phyloP scores from a whole-genome alignment of 2,113 vertebrate genomes.

The Athene noctua region DNA sequence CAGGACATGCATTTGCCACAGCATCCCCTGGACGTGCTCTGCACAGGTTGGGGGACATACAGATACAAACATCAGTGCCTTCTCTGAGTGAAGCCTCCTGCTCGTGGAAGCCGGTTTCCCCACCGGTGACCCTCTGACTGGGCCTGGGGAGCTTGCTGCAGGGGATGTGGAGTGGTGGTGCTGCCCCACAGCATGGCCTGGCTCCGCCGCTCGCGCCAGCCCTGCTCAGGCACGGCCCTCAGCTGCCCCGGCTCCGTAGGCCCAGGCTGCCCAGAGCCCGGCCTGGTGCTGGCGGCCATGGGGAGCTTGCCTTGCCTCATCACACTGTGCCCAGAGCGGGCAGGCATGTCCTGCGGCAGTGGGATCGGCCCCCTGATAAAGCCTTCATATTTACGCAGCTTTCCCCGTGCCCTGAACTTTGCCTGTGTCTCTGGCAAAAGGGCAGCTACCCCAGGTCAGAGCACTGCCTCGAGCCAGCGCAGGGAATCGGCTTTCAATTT shows the following conservation, averaged over 20 bases:
- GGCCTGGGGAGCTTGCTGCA: not conserved
- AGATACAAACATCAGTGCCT: not conserved
- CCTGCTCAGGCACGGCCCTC: not conserved
- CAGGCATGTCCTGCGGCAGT: not conserved
- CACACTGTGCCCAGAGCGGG: not conserved
- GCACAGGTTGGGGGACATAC: too few relatives aligned
- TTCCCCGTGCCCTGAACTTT: conserved; percentile 49
- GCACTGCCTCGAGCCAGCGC: conserved; percentile 69
- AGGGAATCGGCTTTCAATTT: conserved; percentile 71
- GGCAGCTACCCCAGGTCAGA: conserved; percentile 75
- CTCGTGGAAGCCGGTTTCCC: not conserved
- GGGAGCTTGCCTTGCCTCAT: not conserved
- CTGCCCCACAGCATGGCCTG: not conserved
- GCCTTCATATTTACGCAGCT: conserved; percentile 68
- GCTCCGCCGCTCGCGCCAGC: fast-evolving
- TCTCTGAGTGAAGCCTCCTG: not conserved
- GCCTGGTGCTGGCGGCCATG: not conserved
- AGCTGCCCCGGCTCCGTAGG: not conserved
- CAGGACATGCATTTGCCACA: not conserved
- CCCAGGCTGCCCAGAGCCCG: not conserved
- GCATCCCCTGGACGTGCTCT: not conserved
- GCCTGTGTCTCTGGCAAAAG: conserved; percentile 64
- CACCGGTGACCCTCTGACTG: not conserved
- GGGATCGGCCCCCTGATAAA: not conserved
- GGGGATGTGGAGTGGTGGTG: not conserved